phyloP scores from a whole-genome alignment of 2,797 vertebrate genomes.

The Balearica regulorum region DNA sequence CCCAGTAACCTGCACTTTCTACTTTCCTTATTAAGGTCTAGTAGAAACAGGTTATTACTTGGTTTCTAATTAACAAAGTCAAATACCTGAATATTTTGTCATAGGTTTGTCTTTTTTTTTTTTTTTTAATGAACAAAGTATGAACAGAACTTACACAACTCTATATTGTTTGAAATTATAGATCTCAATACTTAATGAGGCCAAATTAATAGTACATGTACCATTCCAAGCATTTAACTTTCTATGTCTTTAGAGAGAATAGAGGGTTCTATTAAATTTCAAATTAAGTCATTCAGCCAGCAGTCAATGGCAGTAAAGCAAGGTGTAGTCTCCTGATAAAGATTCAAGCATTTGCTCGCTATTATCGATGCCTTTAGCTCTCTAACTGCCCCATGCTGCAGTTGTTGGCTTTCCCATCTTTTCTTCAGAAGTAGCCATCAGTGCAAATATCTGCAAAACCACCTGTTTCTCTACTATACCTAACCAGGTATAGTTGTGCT shows the following conservation, averaged over 20 bases:
- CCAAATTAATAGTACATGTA: constrained; percentile 46
- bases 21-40: not conserved
- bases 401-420: not conserved
- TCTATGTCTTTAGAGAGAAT: constrained; percentile 48
- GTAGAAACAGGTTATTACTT: not conserved
- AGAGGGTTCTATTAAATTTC: not conserved
- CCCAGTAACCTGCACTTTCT: not conserved
- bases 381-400: not conserved
- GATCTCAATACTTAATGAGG: constrained; percentile 30
- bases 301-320: not conserved
- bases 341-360: not conserved
- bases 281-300: constrained; percentile 42
- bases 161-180: not conserved
- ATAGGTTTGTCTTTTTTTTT: not conserved
- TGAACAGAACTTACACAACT: constrained; percentile 29
- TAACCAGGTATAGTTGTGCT: not conserved
- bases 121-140: not conserved
- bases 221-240: constrained; percentile 46
- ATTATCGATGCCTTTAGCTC: not conserved
- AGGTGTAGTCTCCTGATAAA: not conserved
- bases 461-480: not conserved
- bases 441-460: not conserved
- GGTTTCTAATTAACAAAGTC: not conserved
- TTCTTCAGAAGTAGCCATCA: not conserved
- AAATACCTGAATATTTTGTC: not conserved